Base-by-base conservation (phyloP, 2,113 vertebrate species). In the Psammodynastes pulverulentus region DNA sequence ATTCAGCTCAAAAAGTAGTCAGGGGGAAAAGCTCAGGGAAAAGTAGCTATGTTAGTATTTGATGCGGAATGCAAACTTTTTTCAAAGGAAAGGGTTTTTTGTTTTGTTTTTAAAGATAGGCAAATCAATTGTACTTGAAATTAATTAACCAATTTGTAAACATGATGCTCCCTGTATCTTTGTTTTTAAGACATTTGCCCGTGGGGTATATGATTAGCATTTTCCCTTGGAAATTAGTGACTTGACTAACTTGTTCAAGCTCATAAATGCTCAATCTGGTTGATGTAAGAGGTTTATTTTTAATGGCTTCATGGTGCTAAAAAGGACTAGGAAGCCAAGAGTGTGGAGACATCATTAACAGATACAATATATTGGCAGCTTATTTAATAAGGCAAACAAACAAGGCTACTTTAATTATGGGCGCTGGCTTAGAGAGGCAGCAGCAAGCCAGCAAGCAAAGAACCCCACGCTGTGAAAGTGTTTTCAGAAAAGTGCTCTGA, bases 301-400 rank as follows among this genome's bases (percentile, higher is more conserved):
- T 46, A 45, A 51, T 87, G 88, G 85, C 86, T 86, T 56, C 67
- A 10, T 3, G 13, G 56, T 91, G 62, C 39, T 92, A 85, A 53
- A 79, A 92, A 92, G 39, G 13, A 48, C 91, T 49, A 7, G 87
- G 87, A 89, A 92, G 88, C 84, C 45, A 67, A 39, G 89, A 49
- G 88, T 90, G 34, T 17, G 4, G 56, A 79, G 56, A 86, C 72
- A 79, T 21, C 90, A 92, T 93, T 93, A 90, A 39, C 19, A 29
- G 53, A 84, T 86, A 86, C 62, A 91, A 86, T 89, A 86, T 91
- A 88, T 92, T 91, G 90, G 84, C 88, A 93, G 88, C 34, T 87
- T 85, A 84, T 91, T 90, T 90, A 92, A 93, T 90, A 92, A 93
- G 43, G 51, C 88, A 93, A 87, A 56, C 93, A 93, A 92, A 90